Conservation (phyloP, 2,888 invertebrate species). For the Graphium colonna region DNA sequence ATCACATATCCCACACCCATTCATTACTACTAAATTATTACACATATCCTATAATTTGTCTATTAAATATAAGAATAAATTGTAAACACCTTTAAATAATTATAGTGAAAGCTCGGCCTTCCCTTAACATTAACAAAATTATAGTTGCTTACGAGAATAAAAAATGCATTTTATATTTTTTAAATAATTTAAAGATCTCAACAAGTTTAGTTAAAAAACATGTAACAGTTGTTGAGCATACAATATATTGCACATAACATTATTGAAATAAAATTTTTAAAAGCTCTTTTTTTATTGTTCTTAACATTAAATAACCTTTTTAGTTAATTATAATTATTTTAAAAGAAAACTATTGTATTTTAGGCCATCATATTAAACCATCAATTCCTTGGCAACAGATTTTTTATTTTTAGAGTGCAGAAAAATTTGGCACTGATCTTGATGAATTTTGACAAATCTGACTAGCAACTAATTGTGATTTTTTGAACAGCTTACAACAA, state of each 20-base stretch:
- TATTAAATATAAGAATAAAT: conserved; percentile 5
- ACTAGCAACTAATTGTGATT: conserved; percentile 52
- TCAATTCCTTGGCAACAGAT: conserved; percentile 45
- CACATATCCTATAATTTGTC: conserved; percentile 3
- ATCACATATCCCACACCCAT: conserved; percentile 21
- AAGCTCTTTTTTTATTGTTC: not conserved
- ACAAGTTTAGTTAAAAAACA: not conserved
- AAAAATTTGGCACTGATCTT: conserved; percentile 61
- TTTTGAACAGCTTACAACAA: conserved; percentile 29
- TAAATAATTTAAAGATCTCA: not conserved
- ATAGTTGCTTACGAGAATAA: not conserved
- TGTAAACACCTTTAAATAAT: not conserved
- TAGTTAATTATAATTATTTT: not conserved
- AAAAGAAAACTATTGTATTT: not conserved
- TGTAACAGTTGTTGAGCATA: not conserved
- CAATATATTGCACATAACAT: conserved; percentile 1
- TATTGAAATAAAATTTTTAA: not conserved
- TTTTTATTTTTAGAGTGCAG: conserved; percentile 54
- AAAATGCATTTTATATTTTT: not conserved
- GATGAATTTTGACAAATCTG: conserved; percentile 44
- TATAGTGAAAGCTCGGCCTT: not conserved
- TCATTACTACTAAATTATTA: conserved; percentile 7
- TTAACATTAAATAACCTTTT: not conserved
- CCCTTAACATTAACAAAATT: not conserved
- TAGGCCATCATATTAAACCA: conserved; percentile 35